Percentiles rank a stretch among this genome's conserved stretches.
phyloP scores from a whole-genome alignment of 2,797 vertebrate species.

The Brachyalestes nurse region DNA sequence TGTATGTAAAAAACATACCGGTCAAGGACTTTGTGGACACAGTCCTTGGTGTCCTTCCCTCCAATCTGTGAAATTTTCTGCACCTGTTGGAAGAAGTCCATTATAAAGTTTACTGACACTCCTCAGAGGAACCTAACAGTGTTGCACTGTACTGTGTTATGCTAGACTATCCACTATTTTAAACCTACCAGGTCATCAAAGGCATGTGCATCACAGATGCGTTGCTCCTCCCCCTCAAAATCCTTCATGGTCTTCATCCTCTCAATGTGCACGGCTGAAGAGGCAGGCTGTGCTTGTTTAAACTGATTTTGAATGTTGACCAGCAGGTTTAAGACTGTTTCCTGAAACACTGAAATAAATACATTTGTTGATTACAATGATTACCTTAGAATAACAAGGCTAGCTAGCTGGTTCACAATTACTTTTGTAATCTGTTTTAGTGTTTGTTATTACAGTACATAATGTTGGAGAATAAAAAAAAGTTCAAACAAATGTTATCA shows the following conservation, averaged over 20 bases:
- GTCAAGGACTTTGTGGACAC: slow-evolving; percentile 41
- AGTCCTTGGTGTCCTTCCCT: slow-evolving; percentile 22
- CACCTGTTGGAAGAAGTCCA: slow-evolving; percentile 19
- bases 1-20: no score
- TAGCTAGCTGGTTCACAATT: no score
- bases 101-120: slow-evolving; percentile 28
- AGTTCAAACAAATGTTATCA: slow-evolving; percentile 19
- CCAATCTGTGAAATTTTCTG: slow-evolving; percentile 25
- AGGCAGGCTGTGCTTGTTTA: slow-evolving; percentile 30
- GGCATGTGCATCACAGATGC: slow-evolving; percentile 28
- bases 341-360: slow-evolving; percentile 50
- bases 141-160: slow-evolving; percentile 20
- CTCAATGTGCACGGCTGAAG: slow-evolving; percentile 26
- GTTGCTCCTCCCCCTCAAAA: slow-evolving; percentile 40
- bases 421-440: no score
- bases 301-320: slow-evolving; percentile 17
- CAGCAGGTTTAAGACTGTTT: slow-evolving; percentile 34
- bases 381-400: slow-evolving; percentile 33
- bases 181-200: slow-evolving; percentile 51
- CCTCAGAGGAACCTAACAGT: slow-evolving; percentile 9
- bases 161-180: slow-evolving; percentile 28
- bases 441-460: slow-evolving; percentile 1
- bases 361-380: slow-evolving; percentile 31
- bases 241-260: slow-evolving; percentile 45
- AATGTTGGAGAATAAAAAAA: slow-evolving; percentile 32